These are phyloP conservation scores for Ferdinandea cuprea DNA, from an alignment of 2,888 invertebrate genomes.

Conservation along the genomic window DNA sequence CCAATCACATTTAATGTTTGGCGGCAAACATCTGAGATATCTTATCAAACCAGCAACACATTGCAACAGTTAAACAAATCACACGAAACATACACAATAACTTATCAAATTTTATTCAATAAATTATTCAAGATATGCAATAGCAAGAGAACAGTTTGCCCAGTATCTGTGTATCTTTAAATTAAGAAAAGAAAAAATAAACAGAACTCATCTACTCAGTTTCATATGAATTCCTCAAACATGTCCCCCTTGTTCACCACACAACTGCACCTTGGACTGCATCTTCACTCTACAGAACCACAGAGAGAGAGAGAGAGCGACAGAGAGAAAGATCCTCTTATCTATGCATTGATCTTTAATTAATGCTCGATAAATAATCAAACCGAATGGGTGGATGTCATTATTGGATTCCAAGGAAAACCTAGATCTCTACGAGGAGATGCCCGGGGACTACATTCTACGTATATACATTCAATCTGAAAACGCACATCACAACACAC, in stretches of 20 bases:
- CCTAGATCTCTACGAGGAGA: constrained; percentile 47
- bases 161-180: constrained; percentile 47
- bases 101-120: constrained; percentile 57
- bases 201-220: constrained; percentile 53
- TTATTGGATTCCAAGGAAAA: constrained; percentile 75
- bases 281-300: constrained; percentile 25
- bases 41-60: constrained; percentile 33
- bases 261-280: constrained; percentile 16
- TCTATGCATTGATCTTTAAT: constrained; percentile 78
- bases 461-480: too few relatives aligned
- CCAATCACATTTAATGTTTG: not conserved
- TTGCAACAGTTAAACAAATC: constrained; percentile 49
- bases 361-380: constrained; percentile 78
- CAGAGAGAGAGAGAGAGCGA: constrained; percentile 36
- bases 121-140: constrained; percentile 59
- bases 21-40: constrained; percentile 44
- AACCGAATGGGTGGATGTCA: constrained; percentile 78
- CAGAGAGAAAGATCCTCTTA: constrained; percentile 66
- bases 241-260: not conserved
- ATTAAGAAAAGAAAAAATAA: constrained; percentile 21
- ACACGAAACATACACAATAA: constrained; percentile 55
- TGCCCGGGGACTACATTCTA: constrained; percentile 8
- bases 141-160: constrained; percentile 38
- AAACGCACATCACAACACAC: too few relatives aligned
- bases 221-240: constrained; percentile 40